These are phyloP conservation scores for Trichonephila inaurata DNA, from an alignment of 1,140 invertebrate species.

Conservation along the genomic window DNA sequence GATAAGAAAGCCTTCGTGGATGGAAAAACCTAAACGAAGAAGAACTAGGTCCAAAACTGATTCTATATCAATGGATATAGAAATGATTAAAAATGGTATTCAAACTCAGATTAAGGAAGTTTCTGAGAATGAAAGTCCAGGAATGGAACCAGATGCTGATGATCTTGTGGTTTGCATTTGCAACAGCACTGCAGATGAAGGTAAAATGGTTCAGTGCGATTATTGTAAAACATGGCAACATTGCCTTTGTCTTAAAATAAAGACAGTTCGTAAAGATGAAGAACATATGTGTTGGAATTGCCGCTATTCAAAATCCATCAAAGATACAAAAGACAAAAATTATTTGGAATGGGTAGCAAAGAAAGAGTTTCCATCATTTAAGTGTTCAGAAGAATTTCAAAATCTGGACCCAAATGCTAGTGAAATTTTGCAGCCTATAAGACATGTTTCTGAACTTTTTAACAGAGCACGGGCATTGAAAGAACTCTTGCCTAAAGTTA, in stretches of 20 bases:
- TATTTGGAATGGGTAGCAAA: constrained; percentile 63
- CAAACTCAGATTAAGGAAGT: neutral
- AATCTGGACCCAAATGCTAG: neutral
- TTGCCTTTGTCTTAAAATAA: constrained; percentile 60
- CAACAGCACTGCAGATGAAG: constrained; percentile 66
- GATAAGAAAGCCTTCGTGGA: constrained; percentile 56
- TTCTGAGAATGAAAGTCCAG: constrained; percentile 20
- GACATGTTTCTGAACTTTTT: constrained; percentile 25
- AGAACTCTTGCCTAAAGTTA: constrained; percentile 18
- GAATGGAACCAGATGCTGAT: constrained; percentile 2
- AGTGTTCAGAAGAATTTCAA: constrained; percentile 28
- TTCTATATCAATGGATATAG: constrained; percentile 37
- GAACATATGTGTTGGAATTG: constrained; percentile 73
- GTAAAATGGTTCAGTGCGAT: constrained; percentile 73
- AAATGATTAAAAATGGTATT: constrained; percentile 9
- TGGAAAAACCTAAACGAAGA: constrained; percentile 37
- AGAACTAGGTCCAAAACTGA: constrained; percentile 72
- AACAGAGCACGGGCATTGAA: constrained; percentile 2
- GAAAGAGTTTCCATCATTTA: constrained; percentile 61
- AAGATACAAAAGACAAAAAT: constrained; percentile 42
- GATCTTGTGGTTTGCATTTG: constrained; percentile 65
- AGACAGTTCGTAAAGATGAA: constrained; percentile 60
- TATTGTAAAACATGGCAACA: constrained; percentile 74
- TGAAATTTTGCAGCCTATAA: constrained; percentile 13
- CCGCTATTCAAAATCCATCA: constrained; percentile 47